Conservation (phyloP, 2,797 vertebrate genomes). For the Dromococcyx pavoninus region DNA sequence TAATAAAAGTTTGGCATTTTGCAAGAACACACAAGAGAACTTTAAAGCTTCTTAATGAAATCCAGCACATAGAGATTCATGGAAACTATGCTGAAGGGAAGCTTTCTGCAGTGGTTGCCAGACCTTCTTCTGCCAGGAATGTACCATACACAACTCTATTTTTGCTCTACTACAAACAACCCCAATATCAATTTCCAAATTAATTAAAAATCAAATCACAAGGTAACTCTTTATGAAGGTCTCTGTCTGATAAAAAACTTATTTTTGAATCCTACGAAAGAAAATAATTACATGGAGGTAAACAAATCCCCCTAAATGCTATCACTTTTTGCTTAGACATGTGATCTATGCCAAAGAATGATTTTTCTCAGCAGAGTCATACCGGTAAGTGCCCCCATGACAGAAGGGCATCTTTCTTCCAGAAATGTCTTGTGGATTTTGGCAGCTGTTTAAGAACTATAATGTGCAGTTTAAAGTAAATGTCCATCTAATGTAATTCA, state of each 20-base stretch:
- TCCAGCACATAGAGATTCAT: constrained; percentile 44
- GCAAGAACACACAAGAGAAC: constrained; percentile 47
- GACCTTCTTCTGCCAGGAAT: not conserved
- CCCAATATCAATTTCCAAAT: not conserved
- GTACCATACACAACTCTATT: constrained; percentile 6
- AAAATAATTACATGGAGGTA: not conserved
- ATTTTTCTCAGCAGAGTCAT: not conserved
- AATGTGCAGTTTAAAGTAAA: not conserved
- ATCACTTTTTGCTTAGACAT: not conserved
- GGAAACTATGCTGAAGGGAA: constrained; percentile 62
- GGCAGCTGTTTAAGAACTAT: not conserved
- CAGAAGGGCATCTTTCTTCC: not conserved
- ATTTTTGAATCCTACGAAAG: not conserved
- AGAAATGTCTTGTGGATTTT: not conserved
- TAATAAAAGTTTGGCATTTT: constrained; percentile 36
- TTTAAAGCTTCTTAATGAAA: constrained; percentile 66
- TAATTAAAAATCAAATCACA: not conserved
- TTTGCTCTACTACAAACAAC: not conserved
- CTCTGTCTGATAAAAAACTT: not conserved
- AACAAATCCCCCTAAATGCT: not conserved
- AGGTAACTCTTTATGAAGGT: not conserved
- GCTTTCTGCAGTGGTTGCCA: constrained; percentile 20
- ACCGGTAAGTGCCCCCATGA: not conserved
- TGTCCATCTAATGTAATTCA: not conserved
- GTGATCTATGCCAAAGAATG: not conserved